phyloP scores from a whole-genome alignment of 2,888 invertebrate species.

The Acleris cristana region DNA sequence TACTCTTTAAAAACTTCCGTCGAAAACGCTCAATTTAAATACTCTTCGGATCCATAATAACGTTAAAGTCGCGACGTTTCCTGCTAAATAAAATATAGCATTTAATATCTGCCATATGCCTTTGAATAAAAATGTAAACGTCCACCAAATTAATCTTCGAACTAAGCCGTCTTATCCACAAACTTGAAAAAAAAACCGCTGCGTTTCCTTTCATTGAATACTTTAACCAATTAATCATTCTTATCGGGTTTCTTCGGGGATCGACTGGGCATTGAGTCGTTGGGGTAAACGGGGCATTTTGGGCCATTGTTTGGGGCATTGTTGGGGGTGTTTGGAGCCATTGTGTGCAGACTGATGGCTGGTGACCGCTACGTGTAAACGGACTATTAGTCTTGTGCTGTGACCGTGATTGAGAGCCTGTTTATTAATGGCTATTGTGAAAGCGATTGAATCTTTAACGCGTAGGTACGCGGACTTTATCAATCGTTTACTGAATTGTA shows the following conservation, averaged over 20 bases:
- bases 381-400: conserved; percentile 72
- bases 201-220: conserved; percentile 76
- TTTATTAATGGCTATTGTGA: conserved; percentile 31
- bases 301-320: conserved; percentile 58
- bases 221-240: conserved; percentile 82
- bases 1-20: too few species aligned
- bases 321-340: conserved; percentile 63
- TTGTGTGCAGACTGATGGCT: conserved; percentile 75
- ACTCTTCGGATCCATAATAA: neutral
- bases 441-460: neutral
- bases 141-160: conserved; percentile 39
- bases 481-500: neutral
- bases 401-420: conserved; percentile 40
- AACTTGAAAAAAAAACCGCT: conserved; percentile 54
- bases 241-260: conserved; percentile 78
- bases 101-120: conserved; percentile 2
- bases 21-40: conserved; percentile 1
- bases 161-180: conserved; percentile 58
- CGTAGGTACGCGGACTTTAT: neutral
- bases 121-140: conserved; percentile 25
- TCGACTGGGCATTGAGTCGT: conserved; percentile 43
- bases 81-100: neutral
- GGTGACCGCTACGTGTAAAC: conserved; percentile 59
- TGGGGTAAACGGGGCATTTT: conserved; percentile 68
- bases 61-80: neutral